A percentile compares a stretch with the other conserved stretches of the same genome.
Evolutionary conservation across 1,140 invertebrate species (phyloP).

Genomic region (Drosophila kohkoa): DNA sequence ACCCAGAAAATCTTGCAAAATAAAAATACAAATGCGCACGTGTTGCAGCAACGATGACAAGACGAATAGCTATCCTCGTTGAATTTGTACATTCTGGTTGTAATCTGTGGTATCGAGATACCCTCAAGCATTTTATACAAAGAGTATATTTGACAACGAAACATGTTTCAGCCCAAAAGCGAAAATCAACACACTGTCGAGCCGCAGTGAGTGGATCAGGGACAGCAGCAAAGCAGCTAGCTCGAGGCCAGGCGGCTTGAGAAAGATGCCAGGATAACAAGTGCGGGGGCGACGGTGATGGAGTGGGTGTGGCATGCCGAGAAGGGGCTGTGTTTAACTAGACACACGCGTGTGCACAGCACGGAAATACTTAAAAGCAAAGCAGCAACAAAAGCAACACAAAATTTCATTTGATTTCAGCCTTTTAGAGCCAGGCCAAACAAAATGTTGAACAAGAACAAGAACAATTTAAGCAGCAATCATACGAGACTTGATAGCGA

Average conservation of each 20-base stretch:
- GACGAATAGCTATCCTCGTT: conserved; percentile 5
- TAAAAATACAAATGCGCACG: conserved; percentile 24
- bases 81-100: background rate
- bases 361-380: conserved; percentile 65
- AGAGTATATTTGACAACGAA: conserved; percentile 25
- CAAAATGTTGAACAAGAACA: conserved; percentile 49
- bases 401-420: conserved; percentile 57
- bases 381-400: conserved; percentile 14
- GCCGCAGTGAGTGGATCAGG: conserved; percentile 17
- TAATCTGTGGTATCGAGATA: background rate
- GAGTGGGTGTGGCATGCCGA: background rate
- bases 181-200: conserved; percentile 68
- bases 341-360: conserved; percentile 44
- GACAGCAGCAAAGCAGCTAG: conserved; percentile 31
- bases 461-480: conserved; percentile 74
- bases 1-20: conserved; percentile 64
- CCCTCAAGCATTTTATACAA: background rate
- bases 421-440: background rate
- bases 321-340: conserved; percentile 30
- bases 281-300: background rate
- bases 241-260: conserved; percentile 54
- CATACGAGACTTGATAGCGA: conserved; percentile 45
- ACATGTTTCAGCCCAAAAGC: conserved; percentile 58
- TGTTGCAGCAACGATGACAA: background rate
- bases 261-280: conserved; percentile 44